Conservation (phyloP, 1,140 invertebrate genomes). For the Notospermus geniculatus region DNA sequence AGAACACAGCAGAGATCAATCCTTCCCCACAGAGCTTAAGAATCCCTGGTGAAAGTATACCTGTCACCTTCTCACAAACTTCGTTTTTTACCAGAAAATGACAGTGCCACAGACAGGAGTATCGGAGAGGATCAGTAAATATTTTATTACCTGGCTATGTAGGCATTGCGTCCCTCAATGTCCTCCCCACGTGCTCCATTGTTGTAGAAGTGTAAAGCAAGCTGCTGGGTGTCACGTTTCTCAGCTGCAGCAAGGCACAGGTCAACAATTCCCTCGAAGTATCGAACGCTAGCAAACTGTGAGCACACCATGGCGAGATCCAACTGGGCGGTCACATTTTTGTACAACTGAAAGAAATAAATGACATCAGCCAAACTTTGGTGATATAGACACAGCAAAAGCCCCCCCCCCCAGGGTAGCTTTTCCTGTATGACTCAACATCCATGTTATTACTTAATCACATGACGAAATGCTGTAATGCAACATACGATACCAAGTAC, state of each 20-base stretch:
- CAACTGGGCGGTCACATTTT: constrained; percentile 76
- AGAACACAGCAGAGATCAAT: too few relatives aligned
- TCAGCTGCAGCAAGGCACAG: constrained; percentile 79
- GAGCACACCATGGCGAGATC: constrained; percentile 76
- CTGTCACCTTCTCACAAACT: too few relatives aligned
- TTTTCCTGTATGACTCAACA: background rate
- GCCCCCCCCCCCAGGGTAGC: background rate
- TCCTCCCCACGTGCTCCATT: constrained; percentile 79
- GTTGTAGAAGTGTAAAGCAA: constrained; percentile 85
- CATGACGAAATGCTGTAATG: background rate
- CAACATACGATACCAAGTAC: background rate
- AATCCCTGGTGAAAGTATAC: background rate
- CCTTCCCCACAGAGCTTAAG: too few relatives aligned
- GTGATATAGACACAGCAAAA: too few relatives aligned
- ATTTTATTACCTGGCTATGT: constrained; percentile 37
- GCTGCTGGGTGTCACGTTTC: constrained; percentile 82
- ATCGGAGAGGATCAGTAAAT: too few relatives aligned
- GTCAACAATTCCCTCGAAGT: constrained; percentile 83
- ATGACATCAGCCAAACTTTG: too few relatives aligned
- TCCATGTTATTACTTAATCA: background rate
- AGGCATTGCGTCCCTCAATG: constrained; percentile 54
- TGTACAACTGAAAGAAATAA: constrained; percentile 70
- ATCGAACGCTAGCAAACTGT: constrained; percentile 69
- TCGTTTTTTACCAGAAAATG: too few relatives aligned
- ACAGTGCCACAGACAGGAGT: too few relatives aligned